A percentile compares a stretch with the other conserved stretches of the same genome.
phyloP scores from a whole-genome alignment of 2,797 vertebrate species.

The Podargus strigoides region DNA sequence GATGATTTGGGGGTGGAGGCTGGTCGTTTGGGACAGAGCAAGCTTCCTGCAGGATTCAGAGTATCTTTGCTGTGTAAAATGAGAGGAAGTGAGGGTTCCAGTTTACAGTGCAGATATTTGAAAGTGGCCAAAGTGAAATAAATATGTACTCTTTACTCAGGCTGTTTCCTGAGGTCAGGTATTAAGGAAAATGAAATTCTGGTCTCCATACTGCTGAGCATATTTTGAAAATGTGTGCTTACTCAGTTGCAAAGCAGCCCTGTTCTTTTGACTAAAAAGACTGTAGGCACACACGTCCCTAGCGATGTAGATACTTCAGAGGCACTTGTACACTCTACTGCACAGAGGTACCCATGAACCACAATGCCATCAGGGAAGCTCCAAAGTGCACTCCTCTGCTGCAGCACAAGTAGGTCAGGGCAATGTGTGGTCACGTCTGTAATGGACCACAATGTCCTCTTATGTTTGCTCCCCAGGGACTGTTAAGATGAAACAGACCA shows the following conservation, averaged over 20 bases:
- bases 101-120: not conserved
- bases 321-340: rapidly evolving
- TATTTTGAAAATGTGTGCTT: not conserved
- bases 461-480: not conserved
- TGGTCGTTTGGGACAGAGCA: not conserved
- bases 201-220: not conserved
- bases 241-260: not conserved
- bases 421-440: rapidly evolving
- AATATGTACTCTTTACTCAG: not conserved
- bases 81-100: not conserved
- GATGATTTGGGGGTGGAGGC: not conserved
- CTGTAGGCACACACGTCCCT: not conserved
- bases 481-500: not conserved
- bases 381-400: not conserved
- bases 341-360: not conserved
- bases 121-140: not conserved
- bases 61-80: not conserved
- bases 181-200: not conserved
- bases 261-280: not conserved
- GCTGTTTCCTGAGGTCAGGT: not conserved
- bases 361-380: not conserved
- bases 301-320: rapidly evolving
- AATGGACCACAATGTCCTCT: not conserved
- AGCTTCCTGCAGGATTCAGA: not conserved
- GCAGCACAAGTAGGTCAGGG: not conserved